phyloP scores from a whole-genome alignment of 2,888 invertebrate genomes.

The Taenaris catops region DNA sequence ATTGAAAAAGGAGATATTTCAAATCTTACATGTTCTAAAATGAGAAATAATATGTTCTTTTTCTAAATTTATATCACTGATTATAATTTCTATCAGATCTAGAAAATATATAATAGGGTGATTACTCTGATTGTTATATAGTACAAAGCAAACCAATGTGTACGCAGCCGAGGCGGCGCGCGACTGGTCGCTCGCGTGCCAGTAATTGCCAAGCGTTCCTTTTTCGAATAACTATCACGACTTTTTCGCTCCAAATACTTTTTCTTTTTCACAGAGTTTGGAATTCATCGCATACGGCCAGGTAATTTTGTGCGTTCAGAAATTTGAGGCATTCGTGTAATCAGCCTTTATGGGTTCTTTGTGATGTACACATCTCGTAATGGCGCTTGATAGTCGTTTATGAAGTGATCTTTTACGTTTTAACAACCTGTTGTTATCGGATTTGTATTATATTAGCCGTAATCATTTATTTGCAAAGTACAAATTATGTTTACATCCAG shows the following conservation, averaged over 20 bases:
- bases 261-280: constrained; percentile 49
- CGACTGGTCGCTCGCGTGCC: constrained; percentile 76
- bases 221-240: constrained; percentile 78
- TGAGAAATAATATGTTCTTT: too few species aligned
- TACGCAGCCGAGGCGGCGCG: constrained; percentile 54
- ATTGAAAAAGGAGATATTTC: too few species aligned
- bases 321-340: constrained; percentile 60
- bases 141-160: too few species aligned
- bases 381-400: constrained; percentile 32
- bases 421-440: constrained; percentile 24
- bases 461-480: constrained; percentile 7
- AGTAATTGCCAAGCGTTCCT: constrained; percentile 72
- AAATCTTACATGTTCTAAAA: too few species aligned
- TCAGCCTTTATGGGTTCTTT: constrained; percentile 31
- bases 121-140: too few species aligned
- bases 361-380: constrained; percentile 34
- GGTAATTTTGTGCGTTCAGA: constrained; percentile 59
- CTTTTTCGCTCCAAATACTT: constrained; percentile 74
- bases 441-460: constrained; percentile 10
- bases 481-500: background rate
- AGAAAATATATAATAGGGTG: too few species aligned
- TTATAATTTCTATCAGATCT: too few species aligned
- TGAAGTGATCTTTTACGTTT: constrained; percentile 23
- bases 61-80: too few species aligned
- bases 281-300: constrained; percentile 70